Base-by-base conservation (phyloP, 2,888 invertebrate species). In the Crioceris asparagi region DNA sequence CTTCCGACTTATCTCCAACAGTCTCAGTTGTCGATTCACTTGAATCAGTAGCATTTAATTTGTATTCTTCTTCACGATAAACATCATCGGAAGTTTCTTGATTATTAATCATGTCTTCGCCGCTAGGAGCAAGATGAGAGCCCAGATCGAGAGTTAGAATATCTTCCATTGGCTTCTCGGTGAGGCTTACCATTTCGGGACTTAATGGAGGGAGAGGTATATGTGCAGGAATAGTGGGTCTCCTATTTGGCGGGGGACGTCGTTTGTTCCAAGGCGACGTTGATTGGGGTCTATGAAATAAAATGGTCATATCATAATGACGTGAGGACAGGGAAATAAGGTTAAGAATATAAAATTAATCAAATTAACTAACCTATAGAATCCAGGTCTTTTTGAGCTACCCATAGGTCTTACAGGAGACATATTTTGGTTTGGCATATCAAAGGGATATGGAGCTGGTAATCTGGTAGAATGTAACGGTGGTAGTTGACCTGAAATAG, bases 401-500 rank as follows among this genome's bases (percentile, higher is more conserved):
- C 47, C 64, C 44, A 81, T 81, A 0, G 79, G 79, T 32, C 75
- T 66, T 3, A 71, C 57, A 0, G 75, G 71, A 6, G 64, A 64
- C 29, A 67, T 63, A 36, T 67, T 66, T 2, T 74, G 74, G 14
- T 79, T 77, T 4, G 81, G 78, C 33, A 78, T 66, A 54, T 83
- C 83, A 48, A 86, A 87, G 0, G 85, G 83, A 58, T 84, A 85
- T 0, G 83, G 83, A 0, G 79, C 77, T 0, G 72, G 71, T 2
- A 69, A 66, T 50, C 72, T 71, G 3, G 72, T 70, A 1, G 72
- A 68, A 3, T 56, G 63, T 5, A 68, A 61, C 1, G 72, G 70
- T 7, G 72, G 62, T 62, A 46, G 68, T 62, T 40, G 70, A 47
- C 44, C 70, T 57, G 30, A 6, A 34, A 29, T 12, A 27, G n/a